phyloP scores from a whole-genome alignment of 1,140 invertebrate species.

The Metaphire vulgaris region DNA sequence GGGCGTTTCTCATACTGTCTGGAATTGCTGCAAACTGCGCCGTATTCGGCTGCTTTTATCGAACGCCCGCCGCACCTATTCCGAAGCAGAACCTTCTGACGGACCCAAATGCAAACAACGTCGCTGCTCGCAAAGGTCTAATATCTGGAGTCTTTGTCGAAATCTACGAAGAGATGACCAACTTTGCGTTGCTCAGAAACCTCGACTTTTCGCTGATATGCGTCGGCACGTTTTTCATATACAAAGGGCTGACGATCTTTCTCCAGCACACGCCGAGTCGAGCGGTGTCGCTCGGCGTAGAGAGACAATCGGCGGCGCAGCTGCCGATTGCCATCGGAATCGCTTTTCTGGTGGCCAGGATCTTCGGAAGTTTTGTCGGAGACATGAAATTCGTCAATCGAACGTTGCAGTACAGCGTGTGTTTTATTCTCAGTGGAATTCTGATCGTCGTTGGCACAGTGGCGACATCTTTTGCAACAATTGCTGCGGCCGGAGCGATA shows the following conservation, averaged over 20 bases:
- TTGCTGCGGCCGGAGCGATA: too few species aligned
- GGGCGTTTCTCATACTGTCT: constrained; percentile 9
- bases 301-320: not conserved
- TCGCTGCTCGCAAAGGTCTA: too few species aligned
- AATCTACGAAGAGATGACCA: not conserved
- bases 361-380: constrained; percentile 6
- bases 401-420: constrained; percentile 11
- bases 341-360: not conserved
- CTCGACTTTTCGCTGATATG: not conserved
- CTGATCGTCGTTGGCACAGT: not conserved
- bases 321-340: not conserved
- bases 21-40: constrained; percentile 14
- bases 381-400: constrained; percentile 9
- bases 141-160: too few species aligned
- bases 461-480: not conserved
- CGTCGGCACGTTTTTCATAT: constrained; percentile 4
- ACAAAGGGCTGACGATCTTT: constrained; percentile 7
- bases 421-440: not conserved
- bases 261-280: constrained; percentile 11
- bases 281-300: constrained; percentile 10
- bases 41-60: constrained; percentile 16
- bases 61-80: not conserved
- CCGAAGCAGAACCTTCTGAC: not conserved
- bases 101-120: too few species aligned
- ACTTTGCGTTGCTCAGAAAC: constrained; percentile 9